A percentile compares a stretch with the other conserved stretches of the same genome.
These are phyloP conservation scores for Drosophila arizonae DNA, from an alignment of 1,140 invertebrate species.

Conservation along the genomic window DNA sequence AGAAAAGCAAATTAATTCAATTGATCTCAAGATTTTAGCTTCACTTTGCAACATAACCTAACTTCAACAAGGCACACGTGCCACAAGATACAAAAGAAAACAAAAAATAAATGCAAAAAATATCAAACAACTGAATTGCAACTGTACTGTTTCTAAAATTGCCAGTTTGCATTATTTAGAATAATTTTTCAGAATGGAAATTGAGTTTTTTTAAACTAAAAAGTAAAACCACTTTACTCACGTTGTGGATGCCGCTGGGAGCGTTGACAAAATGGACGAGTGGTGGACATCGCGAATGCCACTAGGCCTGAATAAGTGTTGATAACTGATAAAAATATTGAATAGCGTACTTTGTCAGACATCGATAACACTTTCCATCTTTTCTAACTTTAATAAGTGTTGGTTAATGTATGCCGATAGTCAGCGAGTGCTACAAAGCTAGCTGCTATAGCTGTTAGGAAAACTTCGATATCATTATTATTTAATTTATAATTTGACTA, in stretches of 20 bases:
- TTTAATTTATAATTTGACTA: too few species aligned
- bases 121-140: not conserved
- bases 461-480: too few species aligned
- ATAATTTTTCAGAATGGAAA: not conserved
- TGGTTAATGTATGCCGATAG: too few species aligned
- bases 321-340: not conserved
- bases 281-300: conserved; percentile 17
- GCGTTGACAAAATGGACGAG: conserved; percentile 83
- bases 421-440: not conserved
- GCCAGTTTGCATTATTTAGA: not conserved
- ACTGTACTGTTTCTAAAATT: not conserved
- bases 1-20: conserved; percentile 9
- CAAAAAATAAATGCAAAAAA: not conserved
- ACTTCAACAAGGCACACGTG: conserved; percentile 27
- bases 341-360: too few species aligned
- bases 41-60: conserved; percentile 27
- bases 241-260: conserved; percentile 90
- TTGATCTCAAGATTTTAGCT: not conserved
- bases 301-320: not conserved
- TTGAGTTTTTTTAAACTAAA: not conserved
- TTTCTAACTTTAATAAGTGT: too few species aligned
- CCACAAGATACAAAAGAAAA: not conserved
- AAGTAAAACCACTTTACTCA: conserved; percentile 83
- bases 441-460: not conserved
- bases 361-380: too few species aligned